Percentiles rank a stretch among this genome's conserved stretches.
These are phyloP conservation scores for Penaeus monodon DNA, from an alignment of 2,888 invertebrate genomes.

Conservation along the genomic window DNA sequence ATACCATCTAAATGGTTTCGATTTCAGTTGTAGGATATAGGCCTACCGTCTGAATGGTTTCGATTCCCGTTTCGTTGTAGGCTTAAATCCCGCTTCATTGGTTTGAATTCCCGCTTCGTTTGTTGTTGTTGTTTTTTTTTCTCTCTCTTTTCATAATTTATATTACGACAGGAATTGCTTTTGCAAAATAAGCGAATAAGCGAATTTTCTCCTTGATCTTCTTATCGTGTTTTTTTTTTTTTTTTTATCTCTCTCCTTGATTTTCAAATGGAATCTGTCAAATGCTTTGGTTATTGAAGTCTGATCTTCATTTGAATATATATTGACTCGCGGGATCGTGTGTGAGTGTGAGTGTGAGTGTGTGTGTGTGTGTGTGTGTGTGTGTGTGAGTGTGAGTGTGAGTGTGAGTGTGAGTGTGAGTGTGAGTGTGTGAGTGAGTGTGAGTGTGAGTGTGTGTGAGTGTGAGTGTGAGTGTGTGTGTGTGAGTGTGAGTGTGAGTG, in stretches of 20 bases:
- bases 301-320: not conserved
- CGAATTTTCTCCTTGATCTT: no score
- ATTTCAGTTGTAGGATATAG: no score
- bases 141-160: no score
- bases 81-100: no score
- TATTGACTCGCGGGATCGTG: not conserved
- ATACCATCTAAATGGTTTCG: no score
- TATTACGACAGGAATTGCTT: no score
- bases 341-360: not conserved
- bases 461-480: conserved; percentile 42
- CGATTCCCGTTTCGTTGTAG: no score
- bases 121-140: no score
- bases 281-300: not conserved
- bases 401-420: conserved; percentile 18
- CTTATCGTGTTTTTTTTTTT: not conserved
- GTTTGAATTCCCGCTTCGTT: no score
- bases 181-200: no score
- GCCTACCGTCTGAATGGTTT: no score
- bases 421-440: conserved; percentile 33
- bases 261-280: not conserved
- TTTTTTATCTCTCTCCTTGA: not conserved
- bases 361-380: conserved; percentile 39
- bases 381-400: conserved; percentile 4
- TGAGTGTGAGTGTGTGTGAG: not conserved
- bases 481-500: not conserved